These are phyloP conservation scores for Anhinga rufa DNA, from an alignment of 2,113 vertebrate species.

Conservation along the genomic window DNA sequence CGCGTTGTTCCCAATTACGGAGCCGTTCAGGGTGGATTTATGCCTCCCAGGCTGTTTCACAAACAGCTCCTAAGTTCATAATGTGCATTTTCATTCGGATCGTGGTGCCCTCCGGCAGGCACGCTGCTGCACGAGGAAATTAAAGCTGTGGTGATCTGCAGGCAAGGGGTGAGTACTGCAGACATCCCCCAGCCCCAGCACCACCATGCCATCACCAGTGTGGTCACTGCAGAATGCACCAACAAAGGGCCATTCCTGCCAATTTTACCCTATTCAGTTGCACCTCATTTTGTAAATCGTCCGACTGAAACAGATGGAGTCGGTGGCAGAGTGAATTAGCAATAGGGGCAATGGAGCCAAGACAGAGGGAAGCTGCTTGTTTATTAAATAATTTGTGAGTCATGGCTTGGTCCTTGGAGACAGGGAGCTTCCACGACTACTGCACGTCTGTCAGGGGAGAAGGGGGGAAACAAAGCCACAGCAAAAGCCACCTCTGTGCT, in stretches of 20 bases:
- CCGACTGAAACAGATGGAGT: rapidly evolving
- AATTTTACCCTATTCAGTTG: rapidly evolving
- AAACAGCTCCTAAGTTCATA: neutral
- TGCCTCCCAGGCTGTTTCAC: neutral
- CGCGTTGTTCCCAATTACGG: rapidly evolving
- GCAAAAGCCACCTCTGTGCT: neutral
- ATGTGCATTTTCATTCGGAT: rapidly evolving
- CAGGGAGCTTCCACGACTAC: conserved; percentile 5
- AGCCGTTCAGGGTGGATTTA: neutral
- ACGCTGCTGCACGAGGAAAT: neutral
- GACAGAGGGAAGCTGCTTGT: neutral
- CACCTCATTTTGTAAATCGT: neutral
- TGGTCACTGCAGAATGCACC: rapidly evolving
- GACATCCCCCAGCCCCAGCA: neutral
- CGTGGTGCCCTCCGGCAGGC: neutral
- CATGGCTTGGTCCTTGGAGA: neutral
- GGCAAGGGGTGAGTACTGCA: rapidly evolving
- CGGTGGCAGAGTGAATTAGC: neutral
- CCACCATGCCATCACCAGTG: rapidly evolving
- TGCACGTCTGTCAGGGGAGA: neutral
- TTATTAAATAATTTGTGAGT: conserved; percentile 25
- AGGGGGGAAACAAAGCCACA: neutral
- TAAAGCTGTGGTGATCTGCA: rapidly evolving
- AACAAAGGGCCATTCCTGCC: neutral
- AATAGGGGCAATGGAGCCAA: neutral